Conservation (phyloP, 2,888 invertebrate genomes). For the Eustalomyia histrio region DNA sequence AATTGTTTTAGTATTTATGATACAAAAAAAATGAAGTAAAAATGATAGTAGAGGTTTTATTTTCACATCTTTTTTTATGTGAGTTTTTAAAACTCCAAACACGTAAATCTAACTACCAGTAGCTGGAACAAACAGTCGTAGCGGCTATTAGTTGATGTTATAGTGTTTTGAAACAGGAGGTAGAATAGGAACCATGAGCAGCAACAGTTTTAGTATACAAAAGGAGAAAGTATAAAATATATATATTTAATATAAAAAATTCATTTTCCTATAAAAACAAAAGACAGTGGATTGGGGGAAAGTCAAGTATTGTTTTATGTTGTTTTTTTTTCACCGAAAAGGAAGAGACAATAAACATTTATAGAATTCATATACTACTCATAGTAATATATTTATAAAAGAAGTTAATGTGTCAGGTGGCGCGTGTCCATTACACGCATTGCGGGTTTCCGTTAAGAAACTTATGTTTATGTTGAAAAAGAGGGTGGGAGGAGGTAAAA, state of each 20-base stretch:
- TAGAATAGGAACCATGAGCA: slow-evolving; percentile 1
- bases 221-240: slow-evolving; percentile 29
- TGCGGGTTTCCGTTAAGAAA: slow-evolving; percentile 34
- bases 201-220: slow-evolving; percentile 45
- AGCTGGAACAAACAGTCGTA: slow-evolving; percentile 38
- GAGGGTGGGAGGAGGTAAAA: neutral
- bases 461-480: slow-evolving; percentile 2
- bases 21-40: slow-evolving; percentile 16
- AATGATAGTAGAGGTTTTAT: slow-evolving; percentile 42
- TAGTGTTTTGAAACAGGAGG: slow-evolving; percentile 23
- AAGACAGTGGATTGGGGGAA: neutral
- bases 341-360: slow-evolving; percentile 26
- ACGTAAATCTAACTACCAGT: slow-evolving; percentile 58
- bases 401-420: slow-evolving; percentile 55
- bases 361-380: slow-evolving; percentile 12
- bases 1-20: neutral
- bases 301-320: slow-evolving; percentile 9
- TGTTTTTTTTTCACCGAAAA: neutral
- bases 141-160: slow-evolving; percentile 22
- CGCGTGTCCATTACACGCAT: slow-evolving; percentile 61
- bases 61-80: slow-evolving; percentile 30
- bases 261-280: slow-evolving; percentile 51
- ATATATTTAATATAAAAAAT: slow-evolving; percentile 34
- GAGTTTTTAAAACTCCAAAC: slow-evolving; percentile 59
- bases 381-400: slow-evolving; percentile 16